Evolutionary conservation across 53 echinoderm and acorn worm genomes (phyloP), one percentile per base, ranked within the genome.

Genomic region (Crossaster papposus): DNA sequence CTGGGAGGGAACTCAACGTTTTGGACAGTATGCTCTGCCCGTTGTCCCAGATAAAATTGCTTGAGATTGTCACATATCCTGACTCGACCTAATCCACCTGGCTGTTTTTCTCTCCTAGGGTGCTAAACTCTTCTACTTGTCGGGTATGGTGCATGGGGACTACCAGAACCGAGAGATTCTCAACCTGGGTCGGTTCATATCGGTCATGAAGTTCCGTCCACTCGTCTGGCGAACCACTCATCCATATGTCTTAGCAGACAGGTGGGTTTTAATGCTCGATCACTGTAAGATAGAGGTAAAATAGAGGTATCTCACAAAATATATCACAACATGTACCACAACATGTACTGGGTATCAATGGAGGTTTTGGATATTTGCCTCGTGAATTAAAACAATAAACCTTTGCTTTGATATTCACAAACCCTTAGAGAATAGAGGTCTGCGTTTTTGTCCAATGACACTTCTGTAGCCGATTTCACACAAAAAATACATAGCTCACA

Each of bases 151-250:
- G 18, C 91, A 96, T 62, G 96, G 96, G 15, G 96, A 96, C 79
- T 99, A 99, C 68, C 92, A 96, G 84, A 93, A 88, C 65, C 79
- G 95, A 74, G 99, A 99, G 70, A 92, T 99, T 26, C 93, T 92
- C 36, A 99, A 99, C 88, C 90, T 99, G 29, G 99, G 99, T 4
- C 90, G 99, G 14, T 99, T 99, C 92, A 99, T 99, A 64, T 99
- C 99, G 0, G 99, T 99, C 51, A 99, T 99, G 99, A 99, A 96
- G 89, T 99, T 99, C 81, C 92, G 99, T 81, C 99, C 99, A 8
- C 90, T 99, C 30, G 90, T 92, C 90, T 99, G 99, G 99, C 79
- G 99, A 23, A 94, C 93, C 24, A 94, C 95, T 36, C 99, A 99
- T 90, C 90, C 99, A 18, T 99, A 99, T 64, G 90, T 99, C 22